phyloP scores from a whole-genome alignment of 2,888 invertebrate genomes.

The Cosmorhoe ocellata region DNA sequence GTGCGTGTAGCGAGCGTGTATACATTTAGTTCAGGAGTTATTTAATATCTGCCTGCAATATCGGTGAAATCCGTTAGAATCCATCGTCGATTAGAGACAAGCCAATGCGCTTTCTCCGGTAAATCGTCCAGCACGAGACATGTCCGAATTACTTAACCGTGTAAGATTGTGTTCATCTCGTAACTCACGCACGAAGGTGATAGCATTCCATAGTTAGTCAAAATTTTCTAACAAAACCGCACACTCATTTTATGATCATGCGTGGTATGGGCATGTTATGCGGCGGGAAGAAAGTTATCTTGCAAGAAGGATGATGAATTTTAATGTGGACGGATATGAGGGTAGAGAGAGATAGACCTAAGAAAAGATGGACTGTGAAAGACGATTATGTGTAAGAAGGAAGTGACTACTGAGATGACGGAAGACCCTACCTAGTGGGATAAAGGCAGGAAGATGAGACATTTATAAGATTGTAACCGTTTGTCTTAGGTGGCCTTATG shows the following conservation, averaged over 20 bases:
- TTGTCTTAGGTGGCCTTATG: too few species aligned
- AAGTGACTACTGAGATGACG: too few species aligned
- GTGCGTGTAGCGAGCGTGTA: conserved; percentile 57
- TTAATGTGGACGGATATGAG: too few species aligned
- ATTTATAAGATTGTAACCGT: too few species aligned
- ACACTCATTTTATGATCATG: not conserved
- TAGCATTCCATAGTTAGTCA: conserved; percentile 4
- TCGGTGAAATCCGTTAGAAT: conserved; percentile 62
- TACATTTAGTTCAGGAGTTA: conserved; percentile 47
- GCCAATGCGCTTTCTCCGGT: conserved; percentile 54
- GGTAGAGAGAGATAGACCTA: too few species aligned
- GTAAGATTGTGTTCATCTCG: conserved; percentile 32
- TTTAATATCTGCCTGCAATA: conserved; percentile 40
- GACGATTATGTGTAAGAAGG: too few species aligned
- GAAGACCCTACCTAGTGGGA: too few species aligned
- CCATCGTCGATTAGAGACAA: conserved; percentile 45
- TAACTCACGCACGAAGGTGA: conserved; percentile 22
- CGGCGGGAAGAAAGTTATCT: too few species aligned
- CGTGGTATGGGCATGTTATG: too few species aligned
- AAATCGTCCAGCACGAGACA: conserved; percentile 46
- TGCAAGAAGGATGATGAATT: too few species aligned
- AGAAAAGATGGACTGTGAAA: too few species aligned
- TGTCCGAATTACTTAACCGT: conserved; percentile 43
- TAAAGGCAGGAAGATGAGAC: too few species aligned
- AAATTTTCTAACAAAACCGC: conserved; percentile 2